Conservation (phyloP, 2,888 invertebrate species). For the Ditylenchus weischeri region DNA sequence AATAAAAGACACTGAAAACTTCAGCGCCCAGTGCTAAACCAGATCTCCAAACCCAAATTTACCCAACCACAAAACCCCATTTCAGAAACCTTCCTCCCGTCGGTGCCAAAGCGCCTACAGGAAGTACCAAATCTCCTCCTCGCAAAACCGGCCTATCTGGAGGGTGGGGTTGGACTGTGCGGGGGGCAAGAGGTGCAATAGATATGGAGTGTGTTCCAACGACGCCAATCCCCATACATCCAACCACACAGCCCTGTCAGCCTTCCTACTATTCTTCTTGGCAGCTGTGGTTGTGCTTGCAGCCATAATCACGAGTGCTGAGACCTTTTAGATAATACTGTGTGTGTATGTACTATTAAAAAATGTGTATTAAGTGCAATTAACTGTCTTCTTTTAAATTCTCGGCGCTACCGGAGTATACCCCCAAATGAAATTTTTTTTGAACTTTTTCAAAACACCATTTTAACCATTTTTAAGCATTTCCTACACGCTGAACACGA, state of each 20-base stretch:
- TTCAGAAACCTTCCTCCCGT: constrained; percentile 53
- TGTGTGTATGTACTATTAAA: background rate
- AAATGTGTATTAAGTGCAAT: background rate
- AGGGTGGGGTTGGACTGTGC: constrained; percentile 56
- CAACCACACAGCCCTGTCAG: constrained; percentile 3
- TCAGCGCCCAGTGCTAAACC: too few relatives aligned
- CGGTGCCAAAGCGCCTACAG: constrained; percentile 57
- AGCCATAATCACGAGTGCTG: constrained; percentile 23
- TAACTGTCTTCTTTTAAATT: background rate
- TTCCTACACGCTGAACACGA: too few relatives aligned
- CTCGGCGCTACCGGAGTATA: too few relatives aligned
- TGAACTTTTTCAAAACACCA: too few relatives aligned
- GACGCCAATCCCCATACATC: constrained; percentile 20
- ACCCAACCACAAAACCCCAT: constrained; percentile 13
- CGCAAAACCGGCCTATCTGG: constrained; percentile 49
- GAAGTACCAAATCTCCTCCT: constrained; percentile 50
- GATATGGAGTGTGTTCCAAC: constrained; percentile 54
- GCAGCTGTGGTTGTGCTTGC: constrained; percentile 15
- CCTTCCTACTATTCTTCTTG: constrained; percentile 20
- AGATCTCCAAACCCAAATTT: too few relatives aligned
- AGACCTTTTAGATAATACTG: constrained; percentile 18
- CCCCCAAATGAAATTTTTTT: too few relatives aligned
- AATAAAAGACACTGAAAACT: too few relatives aligned
- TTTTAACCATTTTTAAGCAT: too few relatives aligned
- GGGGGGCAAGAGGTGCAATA: constrained; percentile 57